Conservation (phyloP, 2,113 vertebrate genomes). For the Mesembrinibis cayennensis region DNA sequence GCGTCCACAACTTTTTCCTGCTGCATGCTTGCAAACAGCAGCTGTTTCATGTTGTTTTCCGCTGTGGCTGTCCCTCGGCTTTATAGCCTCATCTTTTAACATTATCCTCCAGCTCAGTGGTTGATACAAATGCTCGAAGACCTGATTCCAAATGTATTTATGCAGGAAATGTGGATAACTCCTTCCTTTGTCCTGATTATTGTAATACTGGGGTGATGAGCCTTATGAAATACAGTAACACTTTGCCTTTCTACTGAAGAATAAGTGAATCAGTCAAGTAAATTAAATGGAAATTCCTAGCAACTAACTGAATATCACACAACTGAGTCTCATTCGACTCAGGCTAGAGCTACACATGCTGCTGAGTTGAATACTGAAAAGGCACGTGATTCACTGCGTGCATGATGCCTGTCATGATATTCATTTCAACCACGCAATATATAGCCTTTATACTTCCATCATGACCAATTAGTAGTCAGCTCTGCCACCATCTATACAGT, state of each 20-base stretch:
- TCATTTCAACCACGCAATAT: neutral
- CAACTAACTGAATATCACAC: neutral
- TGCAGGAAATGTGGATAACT: neutral
- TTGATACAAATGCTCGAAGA: neutral
- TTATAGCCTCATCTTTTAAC: neutral
- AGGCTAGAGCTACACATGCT: neutral
- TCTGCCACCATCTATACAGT: neutral
- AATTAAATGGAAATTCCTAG: neutral
- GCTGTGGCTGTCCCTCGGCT: neutral
- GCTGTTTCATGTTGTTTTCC: neutral
- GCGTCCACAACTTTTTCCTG: neutral
- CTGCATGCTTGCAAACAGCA: neutral
- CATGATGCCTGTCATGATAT: neutral
- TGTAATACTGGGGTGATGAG: neutral
- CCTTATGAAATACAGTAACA: neutral
- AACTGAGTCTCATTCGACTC: neutral
- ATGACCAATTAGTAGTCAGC: neutral
- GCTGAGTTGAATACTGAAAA: neutral
- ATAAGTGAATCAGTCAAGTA: neutral
- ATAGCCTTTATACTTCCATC: neutral
- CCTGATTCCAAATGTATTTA: neutral
- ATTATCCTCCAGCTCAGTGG: neutral
- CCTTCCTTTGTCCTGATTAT: neutral
- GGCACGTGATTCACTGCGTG: neutral
- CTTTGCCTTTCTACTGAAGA: neutral